Evolutionary conservation across 2,797 vertebrate genomes (phyloP).

Genomic region (Lepus oiostolus): DNA sequence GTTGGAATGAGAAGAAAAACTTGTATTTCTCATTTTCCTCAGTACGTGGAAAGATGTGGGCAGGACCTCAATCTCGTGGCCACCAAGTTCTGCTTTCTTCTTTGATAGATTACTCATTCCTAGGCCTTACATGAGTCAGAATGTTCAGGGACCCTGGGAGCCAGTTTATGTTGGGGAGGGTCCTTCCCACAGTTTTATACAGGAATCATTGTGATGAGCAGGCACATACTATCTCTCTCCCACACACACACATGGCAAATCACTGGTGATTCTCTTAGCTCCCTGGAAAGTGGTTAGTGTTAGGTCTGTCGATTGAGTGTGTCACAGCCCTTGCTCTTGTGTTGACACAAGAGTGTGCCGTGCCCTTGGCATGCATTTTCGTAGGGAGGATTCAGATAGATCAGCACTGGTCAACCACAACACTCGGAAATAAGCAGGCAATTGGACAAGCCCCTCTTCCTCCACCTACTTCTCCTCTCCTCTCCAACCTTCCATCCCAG

Average conservation of each 20-base stretch:
- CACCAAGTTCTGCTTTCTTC: neutral
- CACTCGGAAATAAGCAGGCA: neutral
- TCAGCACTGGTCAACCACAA: neutral
- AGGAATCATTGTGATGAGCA: neutral
- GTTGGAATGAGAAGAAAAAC: conserved; percentile 17
- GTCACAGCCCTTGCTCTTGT: too few relatives aligned
- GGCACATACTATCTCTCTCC: rapidly evolving
- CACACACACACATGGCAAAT: neutral
- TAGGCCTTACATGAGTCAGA: neutral
- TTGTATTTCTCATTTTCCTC: conserved; percentile 13
- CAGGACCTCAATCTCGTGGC: neutral
- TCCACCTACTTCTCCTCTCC: neutral
- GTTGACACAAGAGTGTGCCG: neutral
- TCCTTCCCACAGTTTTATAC: neutral
- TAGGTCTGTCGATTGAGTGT: neutral
- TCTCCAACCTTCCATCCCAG: too few relatives aligned
- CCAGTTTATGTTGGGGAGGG: too few relatives aligned
- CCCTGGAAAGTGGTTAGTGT: neutral
- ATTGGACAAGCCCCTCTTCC: neutral
- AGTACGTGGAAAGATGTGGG: neutral
- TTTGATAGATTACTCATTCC: neutral
- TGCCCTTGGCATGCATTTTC: neutral
- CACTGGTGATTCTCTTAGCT: neutral
- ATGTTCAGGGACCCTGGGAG: neutral
- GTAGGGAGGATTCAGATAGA: neutral